Evolutionary conservation across 2,113 vertebrate genomes (phyloP).

Genomic region (Rhinichthys klamathensis): DNA sequence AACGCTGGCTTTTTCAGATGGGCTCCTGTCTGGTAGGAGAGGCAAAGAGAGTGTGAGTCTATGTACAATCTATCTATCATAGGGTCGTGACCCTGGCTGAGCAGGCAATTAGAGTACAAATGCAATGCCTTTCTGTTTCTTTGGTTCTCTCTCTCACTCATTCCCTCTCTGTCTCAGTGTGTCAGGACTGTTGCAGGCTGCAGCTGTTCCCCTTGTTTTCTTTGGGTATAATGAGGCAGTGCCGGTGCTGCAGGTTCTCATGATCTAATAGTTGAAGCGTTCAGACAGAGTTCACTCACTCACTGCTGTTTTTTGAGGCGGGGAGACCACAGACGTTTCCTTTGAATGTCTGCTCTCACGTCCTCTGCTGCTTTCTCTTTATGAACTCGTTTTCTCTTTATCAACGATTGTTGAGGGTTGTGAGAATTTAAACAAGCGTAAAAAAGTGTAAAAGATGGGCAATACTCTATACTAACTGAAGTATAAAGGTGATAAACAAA

Average conservation of each 20-base stretch:
- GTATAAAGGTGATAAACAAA: background rate
- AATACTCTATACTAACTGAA: background rate
- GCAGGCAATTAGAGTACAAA: conserved; percentile 48
- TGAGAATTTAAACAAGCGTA: conserved; percentile 15
- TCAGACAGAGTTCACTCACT: conserved; percentile 52
- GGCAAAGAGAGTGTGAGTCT: conserved; percentile 26
- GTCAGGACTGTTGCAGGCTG: conserved; percentile 8
- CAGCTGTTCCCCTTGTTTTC: conserved; percentile 53
- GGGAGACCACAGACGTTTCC: conserved; percentile 50
- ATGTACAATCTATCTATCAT: conserved; percentile 37
- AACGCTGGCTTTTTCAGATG: conserved; percentile 24
- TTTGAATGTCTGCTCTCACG: conserved; percentile 32
- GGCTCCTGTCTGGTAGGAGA: conserved; percentile 47
- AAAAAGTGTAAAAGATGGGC: background rate
- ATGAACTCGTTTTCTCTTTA: conserved; percentile 19
- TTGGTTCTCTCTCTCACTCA: conserved; percentile 2
- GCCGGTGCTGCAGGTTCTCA: conserved; percentile 54
- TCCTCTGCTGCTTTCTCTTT: conserved; percentile 17
- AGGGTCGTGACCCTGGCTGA: conserved; percentile 27
- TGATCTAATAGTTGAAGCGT: conserved; percentile 57
- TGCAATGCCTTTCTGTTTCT: background rate
- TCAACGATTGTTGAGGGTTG: background rate
- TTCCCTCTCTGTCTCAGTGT: conserved; percentile 13
- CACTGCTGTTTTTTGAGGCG: conserved; percentile 38
- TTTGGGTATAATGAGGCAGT: conserved; percentile 48